Base-by-base conservation (phyloP, 2,888 invertebrate species). In the Microplitis deprimator region DNA sequence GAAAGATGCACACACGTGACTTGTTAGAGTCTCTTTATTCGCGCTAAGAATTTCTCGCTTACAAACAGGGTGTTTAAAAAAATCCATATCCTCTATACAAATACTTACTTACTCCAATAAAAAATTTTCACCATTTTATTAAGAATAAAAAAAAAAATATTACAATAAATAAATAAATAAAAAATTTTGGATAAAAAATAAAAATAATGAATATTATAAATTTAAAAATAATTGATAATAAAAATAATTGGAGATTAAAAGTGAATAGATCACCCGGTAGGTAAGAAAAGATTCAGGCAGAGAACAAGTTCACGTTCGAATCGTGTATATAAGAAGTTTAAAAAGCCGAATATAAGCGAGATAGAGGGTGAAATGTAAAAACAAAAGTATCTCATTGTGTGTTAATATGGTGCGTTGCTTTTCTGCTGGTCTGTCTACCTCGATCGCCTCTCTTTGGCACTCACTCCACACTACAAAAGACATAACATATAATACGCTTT, bases 311-410 rank as follows among this genome's bases (percentile, higher is more conserved):
- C 78, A 76, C 50, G 41, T 10, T 65, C 38, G 17, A 38, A 68
- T 13, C 60, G 29, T 70, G 60, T 29, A 38, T 68, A 68, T 68
- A 38, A 73, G 73, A 73, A 62, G 20, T 17, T 29, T 29, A 29
- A 29, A 20, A 20, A 62, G n/a, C 20, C 62, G 62, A 62, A 20
- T 16, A 62, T 62, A 50, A 50, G 62, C 17, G 83, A 84, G 84
- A 78, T 82, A 80, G 29, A 83, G 77, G 82, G 82, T 83, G 82
- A 82, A 83, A 82, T 71, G 82, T 79, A 84, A 85, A 85, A 88
- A 87, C 87, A 89, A 88, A 89, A 90, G 89, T 90, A 89, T 90
- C 89, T 90, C 89, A 90, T 90, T 90, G 89, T 90, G 89, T 90
- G 90, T 89, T 90, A 90, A 90, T 90, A 89, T 85, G 85, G 84